Conservation (phyloP, 2,113 vertebrate species). For the Hippopotamus amphibius region DNA sequence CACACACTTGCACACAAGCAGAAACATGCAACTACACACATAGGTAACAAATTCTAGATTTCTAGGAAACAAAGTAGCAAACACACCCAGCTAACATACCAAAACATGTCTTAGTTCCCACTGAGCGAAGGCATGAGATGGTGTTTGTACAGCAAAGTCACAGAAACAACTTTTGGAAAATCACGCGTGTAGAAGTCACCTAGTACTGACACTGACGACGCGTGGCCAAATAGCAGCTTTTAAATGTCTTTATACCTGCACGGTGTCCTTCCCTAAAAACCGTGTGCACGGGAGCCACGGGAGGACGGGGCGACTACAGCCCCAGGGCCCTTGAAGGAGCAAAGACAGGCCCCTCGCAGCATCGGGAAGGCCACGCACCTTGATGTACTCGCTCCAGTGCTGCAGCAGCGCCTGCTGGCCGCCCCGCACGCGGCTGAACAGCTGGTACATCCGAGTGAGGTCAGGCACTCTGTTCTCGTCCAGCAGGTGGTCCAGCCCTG, state of each 20-base stretch:
- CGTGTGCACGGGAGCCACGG: no score
- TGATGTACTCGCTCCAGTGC: constrained; percentile 92
- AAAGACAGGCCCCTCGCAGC: neutral
- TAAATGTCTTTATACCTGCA: neutral
- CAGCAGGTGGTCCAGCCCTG: constrained; percentile 89
- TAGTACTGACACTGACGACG: neutral
- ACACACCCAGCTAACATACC: fast-evolving
- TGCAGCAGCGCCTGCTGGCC: constrained; percentile 90
- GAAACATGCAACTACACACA: neutral
- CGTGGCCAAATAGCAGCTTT: neutral
- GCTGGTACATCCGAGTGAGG: constrained; percentile 89
- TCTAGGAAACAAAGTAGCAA: neutral
- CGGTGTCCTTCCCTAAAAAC: neutral
- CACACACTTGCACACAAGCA: fast-evolving
- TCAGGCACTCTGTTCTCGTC: constrained; percentile 90
- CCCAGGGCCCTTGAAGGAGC: fast-evolving
- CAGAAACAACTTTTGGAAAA: neutral
- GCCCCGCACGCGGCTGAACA: constrained; percentile 90
- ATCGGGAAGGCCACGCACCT: constrained; percentile 78
- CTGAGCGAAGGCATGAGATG: neutral
- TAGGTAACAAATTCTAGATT: neutral
- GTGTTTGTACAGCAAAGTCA: neutral
- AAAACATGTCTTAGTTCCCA: neutral
- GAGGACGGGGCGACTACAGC: neutral
- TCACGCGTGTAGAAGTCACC: neutral